Conservation (phyloP, 2,113 vertebrate species). For the Litocranius walleri region DNA sequence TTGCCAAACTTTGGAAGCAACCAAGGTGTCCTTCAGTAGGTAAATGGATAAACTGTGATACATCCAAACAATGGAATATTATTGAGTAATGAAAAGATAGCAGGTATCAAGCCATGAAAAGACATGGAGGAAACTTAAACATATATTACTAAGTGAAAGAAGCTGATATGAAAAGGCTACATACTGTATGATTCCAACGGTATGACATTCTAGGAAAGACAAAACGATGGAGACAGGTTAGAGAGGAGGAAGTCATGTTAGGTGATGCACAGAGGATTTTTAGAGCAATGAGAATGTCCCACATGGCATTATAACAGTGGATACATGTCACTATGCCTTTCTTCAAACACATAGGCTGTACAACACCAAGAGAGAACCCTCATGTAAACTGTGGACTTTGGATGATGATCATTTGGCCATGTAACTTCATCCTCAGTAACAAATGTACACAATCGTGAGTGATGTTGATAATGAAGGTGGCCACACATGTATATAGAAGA, state of each 20-base stretch:
- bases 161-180: not conserved
- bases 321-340: not conserved
- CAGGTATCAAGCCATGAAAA: not conserved
- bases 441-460: not conserved
- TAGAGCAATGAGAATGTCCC: not conserved
- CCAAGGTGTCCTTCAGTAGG: not conserved
- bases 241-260: not conserved
- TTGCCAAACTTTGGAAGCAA: not conserved
- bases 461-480: not conserved
- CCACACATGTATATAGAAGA: not conserved
- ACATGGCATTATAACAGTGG: not conserved
- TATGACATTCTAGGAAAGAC: not conserved
- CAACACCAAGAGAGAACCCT: not conserved
- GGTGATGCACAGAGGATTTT: not conserved
- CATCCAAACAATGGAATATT: not conserved
- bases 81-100: not conserved
- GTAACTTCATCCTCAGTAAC: not conserved
- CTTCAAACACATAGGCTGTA: not conserved
- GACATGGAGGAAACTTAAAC: not conserved
- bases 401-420: not conserved
- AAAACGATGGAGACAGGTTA: not conserved
- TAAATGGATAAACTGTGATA: not conserved
- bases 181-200: not conserved
- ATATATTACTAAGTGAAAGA: not conserved
- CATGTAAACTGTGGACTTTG: not conserved